Base-by-base conservation (phyloP, 2,113 vertebrate genomes). In the Bolborhynchus lineola region DNA sequence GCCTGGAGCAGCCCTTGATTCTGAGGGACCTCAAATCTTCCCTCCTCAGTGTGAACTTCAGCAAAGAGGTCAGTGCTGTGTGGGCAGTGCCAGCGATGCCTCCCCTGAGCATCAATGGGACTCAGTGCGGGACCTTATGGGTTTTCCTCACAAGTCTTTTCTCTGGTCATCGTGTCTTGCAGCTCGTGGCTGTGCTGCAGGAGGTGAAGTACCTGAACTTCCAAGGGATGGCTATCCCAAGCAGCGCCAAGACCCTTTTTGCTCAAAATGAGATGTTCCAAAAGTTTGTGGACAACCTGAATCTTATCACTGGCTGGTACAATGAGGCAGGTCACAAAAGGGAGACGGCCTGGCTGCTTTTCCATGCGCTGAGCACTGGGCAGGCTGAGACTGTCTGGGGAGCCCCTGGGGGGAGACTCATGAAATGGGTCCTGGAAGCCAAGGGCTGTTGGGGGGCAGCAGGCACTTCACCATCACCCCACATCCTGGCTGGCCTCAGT, bases 301-400 rank as follows among this genome's bases (percentile, higher is more conserved):
- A 97, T 9, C 98, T 98, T 68, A 98, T 98, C 4, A 98, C 97
- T 2, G 93, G 98, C 82, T 98, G 98, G 98, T 99, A 99, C 95
- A 98, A 99, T 2, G 95, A 98, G 98, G 98, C 97, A 91, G 41
- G 97, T 88, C 7, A 55, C 14, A 3, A 25, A 46, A 20, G 52
- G 75, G n/a, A 28, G 37, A 23, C 6, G 9, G 4, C 6, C 3
- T 1, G 1, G 16, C 24, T 60, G 79, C 42, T 83, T n/a, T 31
- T 49, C 25, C 7, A 2, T 8, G 9, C 4, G 21, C 52, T 16
- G 9, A 41, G 57, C 16, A 1, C 35, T 55, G 37, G 24, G 35
- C 33, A 7, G 18, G 35, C 64, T 46, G 31, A 28, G 23, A 12
- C 49, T 16, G 41, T 1, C 63, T 25, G 33, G 59, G 55, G 15